Base-by-base conservation (phyloP, 2,797 vertebrate species). In the Taeniopygia guttata region DNA sequence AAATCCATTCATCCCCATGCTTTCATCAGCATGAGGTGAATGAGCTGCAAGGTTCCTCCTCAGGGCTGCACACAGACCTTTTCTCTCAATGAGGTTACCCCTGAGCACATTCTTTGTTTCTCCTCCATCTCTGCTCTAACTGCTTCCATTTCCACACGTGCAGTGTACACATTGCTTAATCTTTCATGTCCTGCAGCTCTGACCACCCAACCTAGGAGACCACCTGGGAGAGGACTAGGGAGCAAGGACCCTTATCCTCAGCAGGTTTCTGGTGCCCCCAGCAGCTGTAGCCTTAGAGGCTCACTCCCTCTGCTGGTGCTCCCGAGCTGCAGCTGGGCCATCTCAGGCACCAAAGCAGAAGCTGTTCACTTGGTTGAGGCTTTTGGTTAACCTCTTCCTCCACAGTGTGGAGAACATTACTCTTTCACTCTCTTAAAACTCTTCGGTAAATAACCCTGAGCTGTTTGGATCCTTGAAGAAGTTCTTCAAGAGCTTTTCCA, bases 271-370 rank as follows among this genome's bases (percentile, higher is more conserved):
- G 56, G 27, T 12, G 43, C 17, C 73, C 40, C 40, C 52, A 60
- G 34, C 59, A 55, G 64, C 80, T 5, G 20, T 2, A 91, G 90
- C 72, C 91, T 85, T 74, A 62, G 95, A 94, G 76, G 78, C 92
- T 96, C 95, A 90, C 96, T 96, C 95, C 95, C 94, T 93, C 94
- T 96, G 91, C 91, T 94, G 94, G 95, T 63, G 77, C 80, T 79
- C 79, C 73, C 1, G 22, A 79, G 85, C 59, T 2, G 77, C 79
- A 52, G 77, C 40, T 38, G 66, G 77, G n/a, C 42, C 67, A 38
- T 18, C 67, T 48, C 74, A 5, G 45, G 72, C 43, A 91, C 51
- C 60, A 80, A 67, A 87, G 45, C 13, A 54, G 22, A 68, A 38
- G 5, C 19, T 17, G n/a, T 9, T 78, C 7, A 32, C 49, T 56